Conservation (phyloP, 2,113 vertebrate species). For the Syngnathus floridae region DNA sequence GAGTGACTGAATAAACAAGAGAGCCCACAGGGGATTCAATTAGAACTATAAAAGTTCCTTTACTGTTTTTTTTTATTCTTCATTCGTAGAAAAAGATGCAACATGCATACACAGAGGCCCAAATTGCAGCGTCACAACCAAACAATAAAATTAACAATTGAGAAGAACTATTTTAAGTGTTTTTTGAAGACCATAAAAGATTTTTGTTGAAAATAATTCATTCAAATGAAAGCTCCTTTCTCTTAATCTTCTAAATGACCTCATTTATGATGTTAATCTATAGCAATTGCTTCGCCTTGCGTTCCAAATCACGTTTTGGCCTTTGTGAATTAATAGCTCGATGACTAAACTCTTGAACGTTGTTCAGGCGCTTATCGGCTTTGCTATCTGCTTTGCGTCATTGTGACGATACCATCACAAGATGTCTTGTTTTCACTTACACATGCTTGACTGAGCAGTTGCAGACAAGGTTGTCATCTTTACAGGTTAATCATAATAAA, state of each 20-base stretch:
- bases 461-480: slow-evolving; percentile 17
- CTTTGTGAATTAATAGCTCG: neutral
- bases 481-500: slow-evolving; percentile 43
- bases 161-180: no score
- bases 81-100: neutral
- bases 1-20: neutral
- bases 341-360: slow-evolving; percentile 15
- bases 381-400: slow-evolving; percentile 52
- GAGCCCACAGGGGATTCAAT: neutral
- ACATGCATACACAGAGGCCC: neutral
- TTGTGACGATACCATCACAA: slow-evolving; percentile 25
- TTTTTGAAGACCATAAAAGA: no score
- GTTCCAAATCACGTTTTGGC: slow-evolving; percentile 6
- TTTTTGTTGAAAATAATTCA: no score
- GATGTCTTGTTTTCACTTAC: slow-evolving; percentile 47
- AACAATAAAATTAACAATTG: neutral
- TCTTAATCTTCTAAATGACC: neutral
- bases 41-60: neutral
- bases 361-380: slow-evolving; percentile 37
- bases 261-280: neutral
- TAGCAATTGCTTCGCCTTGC: neutral
- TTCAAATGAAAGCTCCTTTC: neutral
- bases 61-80: neutral
- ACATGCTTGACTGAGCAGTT: slow-evolving; percentile 22
- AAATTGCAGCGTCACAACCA: neutral